Conservation (phyloP, 2,888 invertebrate species). For the Meteorus colon region DNA sequence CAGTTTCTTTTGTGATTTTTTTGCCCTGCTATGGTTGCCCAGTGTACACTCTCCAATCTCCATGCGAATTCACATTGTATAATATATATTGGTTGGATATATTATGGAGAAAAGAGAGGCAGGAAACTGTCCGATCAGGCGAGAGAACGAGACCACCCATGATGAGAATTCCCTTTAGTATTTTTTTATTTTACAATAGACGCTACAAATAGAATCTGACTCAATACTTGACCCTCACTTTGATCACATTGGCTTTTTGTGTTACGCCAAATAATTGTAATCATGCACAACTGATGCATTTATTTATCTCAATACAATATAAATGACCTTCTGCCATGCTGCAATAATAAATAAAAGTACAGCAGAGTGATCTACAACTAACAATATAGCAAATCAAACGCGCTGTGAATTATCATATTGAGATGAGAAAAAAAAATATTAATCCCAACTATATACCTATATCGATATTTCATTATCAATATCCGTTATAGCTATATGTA, state of each 20-base stretch:
- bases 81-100: too few species aligned
- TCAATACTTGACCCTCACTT: slow-evolving; percentile 29
- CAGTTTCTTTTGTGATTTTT: slow-evolving; percentile 4
- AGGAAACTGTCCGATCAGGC: slow-evolving; percentile 5
- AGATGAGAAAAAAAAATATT: background rate
- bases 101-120: background rate
- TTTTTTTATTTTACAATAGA: slow-evolving; percentile 6
- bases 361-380: too few species aligned
- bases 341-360: too few species aligned
- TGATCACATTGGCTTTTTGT: background rate
- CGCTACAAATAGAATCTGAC: slow-evolving; percentile 22
- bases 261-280: slow-evolving; percentile 23
- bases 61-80: slow-evolving; percentile 24
- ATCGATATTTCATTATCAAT: slow-evolving; percentile 20
- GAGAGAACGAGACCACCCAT: slow-evolving; percentile 27
- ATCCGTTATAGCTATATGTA: slow-evolving; percentile 5
- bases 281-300: background rate
- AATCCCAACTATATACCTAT: background rate
- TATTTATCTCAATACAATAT: background rate
- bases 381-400: too few species aligned
- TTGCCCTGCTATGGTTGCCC: background rate
- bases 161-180: slow-evolving; percentile 17
- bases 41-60: slow-evolving; percentile 25
- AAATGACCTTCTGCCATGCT: background rate
- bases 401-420: too few species aligned